Evolutionary conservation across 2,888 invertebrate species (phyloP).

Genomic region (Harpalus rubripes): DNA sequence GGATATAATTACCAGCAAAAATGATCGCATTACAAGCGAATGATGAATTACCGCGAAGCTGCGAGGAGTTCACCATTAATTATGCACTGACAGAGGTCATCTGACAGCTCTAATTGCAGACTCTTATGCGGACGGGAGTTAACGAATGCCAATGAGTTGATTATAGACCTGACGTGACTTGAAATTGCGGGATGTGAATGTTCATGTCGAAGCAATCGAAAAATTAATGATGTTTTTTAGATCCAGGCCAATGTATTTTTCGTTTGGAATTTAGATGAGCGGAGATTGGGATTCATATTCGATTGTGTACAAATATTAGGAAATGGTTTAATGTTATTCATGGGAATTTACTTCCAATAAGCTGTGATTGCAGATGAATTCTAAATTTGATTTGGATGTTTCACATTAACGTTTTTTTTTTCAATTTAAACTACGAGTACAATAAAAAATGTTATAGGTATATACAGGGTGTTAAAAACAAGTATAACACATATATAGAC

Average conservation of each 20-base stretch:
- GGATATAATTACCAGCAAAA: constrained; percentile 34
- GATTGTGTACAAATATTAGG: constrained; percentile 1
- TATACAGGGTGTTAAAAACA: no score
- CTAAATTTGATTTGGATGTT: not conserved
- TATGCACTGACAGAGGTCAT: constrained; percentile 52
- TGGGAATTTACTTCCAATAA: not conserved
- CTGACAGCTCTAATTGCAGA: constrained; percentile 48
- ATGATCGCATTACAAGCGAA: constrained; percentile 43
- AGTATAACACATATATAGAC: no score
- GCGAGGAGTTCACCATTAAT: constrained; percentile 37
- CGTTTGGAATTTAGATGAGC: constrained; percentile 32
- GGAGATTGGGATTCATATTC: constrained; percentile 4
- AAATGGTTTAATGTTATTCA: not conserved
- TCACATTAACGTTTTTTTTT: not conserved
- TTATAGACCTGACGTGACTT: constrained; percentile 24
- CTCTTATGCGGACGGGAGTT: constrained; percentile 28
- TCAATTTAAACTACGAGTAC: no score
- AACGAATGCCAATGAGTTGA: constrained; percentile 34
- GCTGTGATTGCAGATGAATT: not conserved
- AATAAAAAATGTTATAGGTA: no score
- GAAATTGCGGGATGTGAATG: constrained; percentile 6
- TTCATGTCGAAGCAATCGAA: not conserved
- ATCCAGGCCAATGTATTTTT: constrained; percentile 33
- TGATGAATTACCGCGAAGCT: constrained; percentile 29
- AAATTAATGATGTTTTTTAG: constrained; percentile 49